Conservation (phyloP, 2,113 vertebrate genomes). For the Equus przewalskii region DNA sequence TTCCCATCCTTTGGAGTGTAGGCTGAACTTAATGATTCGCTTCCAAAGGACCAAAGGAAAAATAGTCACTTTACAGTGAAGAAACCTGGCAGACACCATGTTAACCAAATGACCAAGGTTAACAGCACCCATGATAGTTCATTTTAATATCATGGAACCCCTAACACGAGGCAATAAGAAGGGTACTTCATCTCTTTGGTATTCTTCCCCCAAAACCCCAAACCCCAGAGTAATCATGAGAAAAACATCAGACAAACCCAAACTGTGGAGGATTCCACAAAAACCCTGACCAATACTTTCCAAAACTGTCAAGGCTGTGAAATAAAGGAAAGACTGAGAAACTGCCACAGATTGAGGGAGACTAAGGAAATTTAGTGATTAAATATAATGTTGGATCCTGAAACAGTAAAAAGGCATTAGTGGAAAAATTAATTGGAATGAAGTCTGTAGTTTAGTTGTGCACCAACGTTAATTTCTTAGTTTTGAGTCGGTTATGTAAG, state of each 20-base stretch:
- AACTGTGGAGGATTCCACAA: background rate
- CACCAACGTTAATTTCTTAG: background rate
- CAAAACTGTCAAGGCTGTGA: background rate
- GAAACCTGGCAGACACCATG: background rate
- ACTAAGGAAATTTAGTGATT: background rate
- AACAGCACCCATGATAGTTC: background rate
- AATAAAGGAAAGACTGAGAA: conserved; percentile 13
- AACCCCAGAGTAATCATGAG: background rate
- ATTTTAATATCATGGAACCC: background rate
- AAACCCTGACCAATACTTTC: background rate
- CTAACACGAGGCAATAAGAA: background rate
- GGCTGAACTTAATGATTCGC: background rate
- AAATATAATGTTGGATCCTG: background rate
- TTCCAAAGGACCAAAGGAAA: background rate
- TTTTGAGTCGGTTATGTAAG: background rate
- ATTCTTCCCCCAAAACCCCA: background rate
- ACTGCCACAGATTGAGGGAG: background rate
- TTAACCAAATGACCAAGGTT: background rate
- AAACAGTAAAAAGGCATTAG: background rate
- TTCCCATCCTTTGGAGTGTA: background rate
- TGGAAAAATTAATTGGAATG: background rate
- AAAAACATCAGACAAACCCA: background rate
- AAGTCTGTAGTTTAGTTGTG: background rate
- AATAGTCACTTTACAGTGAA: background rate
- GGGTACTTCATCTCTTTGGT: background rate